These are phyloP conservation scores for Emydocephalus ijimae DNA, from an alignment of 2,113 vertebrate species.

Conservation along the genomic window DNA sequence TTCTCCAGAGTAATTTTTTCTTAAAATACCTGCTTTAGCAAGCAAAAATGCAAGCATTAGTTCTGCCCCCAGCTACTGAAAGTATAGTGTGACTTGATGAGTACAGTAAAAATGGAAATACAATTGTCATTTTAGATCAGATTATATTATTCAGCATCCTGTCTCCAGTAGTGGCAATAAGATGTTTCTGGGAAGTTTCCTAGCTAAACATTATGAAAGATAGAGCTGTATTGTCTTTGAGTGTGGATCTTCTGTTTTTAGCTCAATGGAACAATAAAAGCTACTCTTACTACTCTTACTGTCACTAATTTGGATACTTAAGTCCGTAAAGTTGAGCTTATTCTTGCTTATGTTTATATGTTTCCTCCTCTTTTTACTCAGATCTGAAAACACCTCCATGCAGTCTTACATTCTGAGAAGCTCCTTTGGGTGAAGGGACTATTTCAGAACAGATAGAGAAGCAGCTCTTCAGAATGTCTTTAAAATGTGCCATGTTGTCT, in stretches of 20 bases:
- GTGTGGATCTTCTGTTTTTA: neutral
- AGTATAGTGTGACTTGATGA: neutral
- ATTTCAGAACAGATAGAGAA: neutral
- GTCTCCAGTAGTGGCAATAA: neutral
- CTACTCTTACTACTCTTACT: neutral
- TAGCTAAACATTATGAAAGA: neutral
- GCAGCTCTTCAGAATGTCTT: neutral
- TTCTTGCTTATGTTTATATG: neutral
- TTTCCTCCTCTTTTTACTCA: neutral
- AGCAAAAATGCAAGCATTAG: neutral
- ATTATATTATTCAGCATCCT: neutral
- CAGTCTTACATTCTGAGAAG: neutral
- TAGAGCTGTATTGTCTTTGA: neutral
- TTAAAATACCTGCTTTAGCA: neutral
- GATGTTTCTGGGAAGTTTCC: neutral
- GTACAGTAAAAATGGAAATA: too few species aligned
- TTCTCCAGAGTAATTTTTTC: neutral
- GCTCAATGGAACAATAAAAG: neutral
- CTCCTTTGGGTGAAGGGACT: conserved; percentile 14
- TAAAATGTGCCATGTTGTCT: neutral
- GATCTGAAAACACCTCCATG: neutral
- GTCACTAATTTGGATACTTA: neutral
- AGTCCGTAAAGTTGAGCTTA: neutral
- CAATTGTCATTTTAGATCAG: neutral
- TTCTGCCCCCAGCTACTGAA: neutral